These are phyloP conservation scores for Atrichornis clamosus DNA, from an alignment of 2,113 vertebrate genomes.

Conservation along the genomic window DNA sequence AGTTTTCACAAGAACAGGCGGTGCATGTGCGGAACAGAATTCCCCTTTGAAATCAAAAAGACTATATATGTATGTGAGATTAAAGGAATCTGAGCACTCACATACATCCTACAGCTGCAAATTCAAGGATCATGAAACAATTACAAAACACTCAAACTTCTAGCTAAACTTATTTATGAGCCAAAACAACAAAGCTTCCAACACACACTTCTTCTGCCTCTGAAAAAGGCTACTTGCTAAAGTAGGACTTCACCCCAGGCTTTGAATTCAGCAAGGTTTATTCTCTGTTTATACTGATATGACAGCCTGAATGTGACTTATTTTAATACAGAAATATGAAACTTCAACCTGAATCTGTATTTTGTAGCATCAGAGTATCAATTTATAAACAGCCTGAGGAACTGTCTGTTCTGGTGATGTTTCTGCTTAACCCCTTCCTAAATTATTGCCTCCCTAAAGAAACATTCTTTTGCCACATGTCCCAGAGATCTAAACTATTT, in stretches of 20 bases:
- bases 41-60: background rate
- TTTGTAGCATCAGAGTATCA: background rate
- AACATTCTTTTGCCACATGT: background rate
- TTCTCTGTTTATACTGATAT: background rate
- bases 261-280: slow-evolving; percentile 14
- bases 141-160: background rate
- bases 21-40: background rate
- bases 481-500: background rate
- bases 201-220: background rate
- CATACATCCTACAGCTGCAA: background rate
- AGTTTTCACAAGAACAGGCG: background rate
- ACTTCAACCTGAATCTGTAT: background rate
- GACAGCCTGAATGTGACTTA: background rate
- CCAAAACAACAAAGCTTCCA: background rate
- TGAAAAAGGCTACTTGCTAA: background rate
- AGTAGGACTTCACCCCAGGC: background rate
- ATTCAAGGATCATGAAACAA: background rate
- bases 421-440: background rate
- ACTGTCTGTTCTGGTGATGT: background rate
- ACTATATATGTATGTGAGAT: background rate
- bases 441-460: background rate
- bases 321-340: background rate
- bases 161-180: background rate
- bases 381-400: background rate
- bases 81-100: background rate